Percentiles rank a stretch among this genome's conserved stretches.
Evolutionary conservation across 2,888 invertebrate species (phyloP).

Genomic region (Agrenia bidenticulata): DNA sequence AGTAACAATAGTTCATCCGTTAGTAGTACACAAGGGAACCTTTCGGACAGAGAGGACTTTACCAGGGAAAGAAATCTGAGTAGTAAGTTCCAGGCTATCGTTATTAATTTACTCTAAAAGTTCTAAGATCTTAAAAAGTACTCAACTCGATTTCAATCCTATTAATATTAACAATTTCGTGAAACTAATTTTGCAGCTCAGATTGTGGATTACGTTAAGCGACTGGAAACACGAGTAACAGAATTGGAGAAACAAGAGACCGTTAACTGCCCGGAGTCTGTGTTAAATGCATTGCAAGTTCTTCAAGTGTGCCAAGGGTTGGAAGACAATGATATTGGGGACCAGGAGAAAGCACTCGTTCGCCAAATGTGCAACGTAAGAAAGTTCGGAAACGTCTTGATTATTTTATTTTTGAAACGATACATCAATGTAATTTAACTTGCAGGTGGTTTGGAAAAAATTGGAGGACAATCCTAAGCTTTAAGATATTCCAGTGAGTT

Average conservation of each 20-base stretch:
- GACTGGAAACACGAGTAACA: slow-evolving; percentile 79
- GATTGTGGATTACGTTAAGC: slow-evolving; percentile 87
- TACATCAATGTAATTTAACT: slow-evolving; percentile 48
- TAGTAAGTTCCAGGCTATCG: too few species aligned
- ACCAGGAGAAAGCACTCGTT: slow-evolving; percentile 88
- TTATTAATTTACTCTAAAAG: too few species aligned
- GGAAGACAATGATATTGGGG: slow-evolving; percentile 59
- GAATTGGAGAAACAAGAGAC: slow-evolving; percentile 56
- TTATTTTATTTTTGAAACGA: background rate
- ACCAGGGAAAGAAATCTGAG: slow-evolving; percentile 48
- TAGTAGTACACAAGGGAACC: slow-evolving; percentile 28
- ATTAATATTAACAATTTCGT: slow-evolving; percentile 14
- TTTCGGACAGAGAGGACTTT: slow-evolving; percentile 46
- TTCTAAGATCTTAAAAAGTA: too few species aligned
- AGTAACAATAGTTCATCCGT: slow-evolving; percentile 47
- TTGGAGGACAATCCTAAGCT: slow-evolving; percentile 66
- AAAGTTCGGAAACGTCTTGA: slow-evolving; percentile 36
- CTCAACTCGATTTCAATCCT: too few species aligned
- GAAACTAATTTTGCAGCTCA: slow-evolving; percentile 64
- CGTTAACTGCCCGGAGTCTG: slow-evolving; percentile 76
- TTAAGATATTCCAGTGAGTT: slow-evolving; percentile 13
- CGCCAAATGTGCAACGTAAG: slow-evolving; percentile 92
- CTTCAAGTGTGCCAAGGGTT: slow-evolving; percentile 77
- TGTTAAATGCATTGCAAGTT: slow-evolving; percentile 88
- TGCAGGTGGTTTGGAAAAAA: slow-evolving; percentile 83